These are phyloP conservation scores for silkworm (Bombyx mori) DNA, from an alignment of 1,140 invertebrate genomes.

Conservation along the genomic window ASM3026992v2 NC_085130.1:5896501-5897000, in stretches of 20 bases:
- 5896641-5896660: too few species aligned
- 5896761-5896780: too few species aligned
- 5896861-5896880: background rate
- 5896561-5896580: too few species aligned
- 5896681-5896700: too few species aligned
- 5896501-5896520: too few species aligned
- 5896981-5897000: conserved; percentile 67
- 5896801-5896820: background rate
- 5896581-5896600: too few species aligned
- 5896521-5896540: too few species aligned
- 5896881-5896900: conserved; percentile 3
- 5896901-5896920: conserved; percentile 24
- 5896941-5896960: conserved; percentile 41
- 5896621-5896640: too few species aligned
- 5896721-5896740: background rate
- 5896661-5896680: too few species aligned
- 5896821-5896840: background rate
- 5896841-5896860: background rate
- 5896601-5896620: too few species aligned
- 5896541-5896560: too few species aligned
- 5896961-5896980: conserved; percentile 60
- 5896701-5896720: too few species aligned
- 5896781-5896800: background rate
- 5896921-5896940: conserved; percentile 47
- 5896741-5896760: background rate